phyloP scores from a whole-genome alignment of 2,888 invertebrate genomes.

The Drosophila quinaria region DNA sequence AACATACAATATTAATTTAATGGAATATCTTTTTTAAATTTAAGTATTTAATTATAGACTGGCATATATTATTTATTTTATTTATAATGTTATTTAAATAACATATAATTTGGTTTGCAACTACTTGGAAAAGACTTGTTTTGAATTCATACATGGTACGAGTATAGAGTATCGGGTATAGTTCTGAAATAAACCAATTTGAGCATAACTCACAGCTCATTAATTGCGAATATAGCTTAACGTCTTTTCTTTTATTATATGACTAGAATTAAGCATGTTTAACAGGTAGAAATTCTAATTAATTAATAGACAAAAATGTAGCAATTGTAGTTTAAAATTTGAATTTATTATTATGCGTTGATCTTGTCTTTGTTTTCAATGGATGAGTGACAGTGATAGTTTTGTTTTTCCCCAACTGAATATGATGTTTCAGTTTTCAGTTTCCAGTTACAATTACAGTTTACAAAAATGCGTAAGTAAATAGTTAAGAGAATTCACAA shows the following conservation, averaged over 20 bases:
- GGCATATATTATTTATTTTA: conserved; percentile 8
- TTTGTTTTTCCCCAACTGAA: conserved; percentile 20
- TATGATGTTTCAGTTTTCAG: conserved; percentile 19
- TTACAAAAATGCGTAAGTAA: conserved; percentile 64
- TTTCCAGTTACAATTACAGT: conserved; percentile 31
- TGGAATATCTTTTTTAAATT: conserved; percentile 41
- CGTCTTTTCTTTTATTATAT: conserved; percentile 14
- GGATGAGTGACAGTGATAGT: conserved; percentile 23
- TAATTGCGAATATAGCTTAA: conserved; percentile 16
- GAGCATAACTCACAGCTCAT: conserved; percentile 36
- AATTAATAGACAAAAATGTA: conserved; percentile 34
- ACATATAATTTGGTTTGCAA: conserved; percentile 33
- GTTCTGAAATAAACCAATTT: conserved; percentile 25
- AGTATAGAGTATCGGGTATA: conserved; percentile 12
- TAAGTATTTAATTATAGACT: conserved; percentile 20
- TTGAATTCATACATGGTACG: conserved; percentile 12
- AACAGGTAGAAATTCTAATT: conserved; percentile 14
- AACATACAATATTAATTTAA: conserved; percentile 36
- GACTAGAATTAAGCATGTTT: conserved; percentile 50
- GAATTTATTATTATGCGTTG: conserved; percentile 57
- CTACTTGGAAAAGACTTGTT: conserved; percentile 39
- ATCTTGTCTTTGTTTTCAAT: conserved; percentile 63
- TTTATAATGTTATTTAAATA: conserved; percentile 5
- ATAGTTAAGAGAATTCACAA: conserved; percentile 55
- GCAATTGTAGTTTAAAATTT: conserved; percentile 47